A percentile compares a stretch with the other conserved stretches of the same genome.
Conservation (phyloP, 2,888 invertebrate species). For the Onthophagus sagittarius region DNA sequence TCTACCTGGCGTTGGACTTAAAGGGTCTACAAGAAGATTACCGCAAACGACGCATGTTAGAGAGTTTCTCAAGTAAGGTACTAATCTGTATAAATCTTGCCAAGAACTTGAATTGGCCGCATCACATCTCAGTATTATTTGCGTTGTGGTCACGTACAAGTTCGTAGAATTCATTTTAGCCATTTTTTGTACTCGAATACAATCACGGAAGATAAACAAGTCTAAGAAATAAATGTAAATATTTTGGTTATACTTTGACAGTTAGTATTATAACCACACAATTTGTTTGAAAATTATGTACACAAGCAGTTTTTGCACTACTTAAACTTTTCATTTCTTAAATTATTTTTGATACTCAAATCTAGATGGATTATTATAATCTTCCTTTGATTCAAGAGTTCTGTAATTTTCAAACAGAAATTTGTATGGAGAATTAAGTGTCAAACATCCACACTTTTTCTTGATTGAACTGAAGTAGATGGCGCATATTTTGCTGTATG, state of each 20-base stretch:
- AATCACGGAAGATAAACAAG: background rate
- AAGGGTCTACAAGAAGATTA: slow-evolving; percentile 76
- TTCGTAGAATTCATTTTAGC: slow-evolving; percentile 72
- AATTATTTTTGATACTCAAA: background rate
- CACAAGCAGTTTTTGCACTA: slow-evolving; percentile 1
- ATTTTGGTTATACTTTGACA: slow-evolving; percentile 3
- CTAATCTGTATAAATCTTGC: slow-evolving; percentile 76
- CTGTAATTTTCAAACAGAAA: too few species aligned
- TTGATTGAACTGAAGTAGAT: too few species aligned
- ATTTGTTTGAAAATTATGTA: slow-evolving; percentile 11
- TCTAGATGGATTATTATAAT: background rate
- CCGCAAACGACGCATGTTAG: slow-evolving; percentile 88
- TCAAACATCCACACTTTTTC: too few species aligned
- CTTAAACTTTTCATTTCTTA: slow-evolving; percentile 4
- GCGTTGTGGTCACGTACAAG: slow-evolving; percentile 77
- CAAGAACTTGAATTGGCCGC: slow-evolving; percentile 68
- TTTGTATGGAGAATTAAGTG: too few species aligned
- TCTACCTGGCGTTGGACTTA: slow-evolving; percentile 69
- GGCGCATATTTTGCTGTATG: too few species aligned
- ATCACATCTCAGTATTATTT: slow-evolving; percentile 73
- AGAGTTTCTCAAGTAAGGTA: slow-evolving; percentile 81
- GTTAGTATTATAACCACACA: slow-evolving; percentile 5
- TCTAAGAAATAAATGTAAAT: background rate
- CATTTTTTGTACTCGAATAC: slow-evolving; percentile 19
- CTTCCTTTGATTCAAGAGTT: too few species aligned